These are phyloP conservation scores for Nomada flava DNA, from an alignment of 2,888 invertebrate species.

Conservation along the genomic window DNA sequence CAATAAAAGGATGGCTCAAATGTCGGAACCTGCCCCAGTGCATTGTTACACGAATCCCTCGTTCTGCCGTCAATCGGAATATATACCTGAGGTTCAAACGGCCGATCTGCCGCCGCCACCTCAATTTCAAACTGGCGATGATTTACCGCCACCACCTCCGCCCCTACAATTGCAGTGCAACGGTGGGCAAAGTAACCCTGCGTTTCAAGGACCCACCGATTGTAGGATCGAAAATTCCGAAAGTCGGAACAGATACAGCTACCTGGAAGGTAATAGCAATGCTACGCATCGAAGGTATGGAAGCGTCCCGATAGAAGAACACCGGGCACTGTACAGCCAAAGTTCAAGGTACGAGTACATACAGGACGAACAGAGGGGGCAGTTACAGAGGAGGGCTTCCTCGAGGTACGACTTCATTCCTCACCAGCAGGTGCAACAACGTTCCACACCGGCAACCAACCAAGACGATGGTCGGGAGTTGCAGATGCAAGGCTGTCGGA, in stretches of 20 bases:
- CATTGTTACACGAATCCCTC: slow-evolving; percentile 92
- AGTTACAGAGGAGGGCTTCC: slow-evolving; percentile 71
- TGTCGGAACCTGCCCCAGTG: slow-evolving; percentile 70
- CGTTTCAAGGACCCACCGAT: slow-evolving; percentile 72
- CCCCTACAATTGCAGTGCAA: slow-evolving; percentile 72
- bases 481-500: slow-evolving; percentile 70
- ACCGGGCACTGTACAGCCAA: slow-evolving; percentile 61
- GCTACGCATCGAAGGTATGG: slow-evolving; percentile 70
- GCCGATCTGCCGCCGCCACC: slow-evolving; percentile 84
- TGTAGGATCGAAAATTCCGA: slow-evolving; percentile 13
- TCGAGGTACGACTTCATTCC: slow-evolving; percentile 77
- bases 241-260: slow-evolving; percentile 74
- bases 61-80: slow-evolving; percentile 92
- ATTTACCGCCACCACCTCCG: slow-evolving; percentile 78
- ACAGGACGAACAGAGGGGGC: slow-evolving; percentile 69
- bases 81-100: slow-evolving; percentile 82
- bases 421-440: slow-evolving; percentile 75
- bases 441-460: slow-evolving; percentile 74
- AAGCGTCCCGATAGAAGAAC: slow-evolving; percentile 76
- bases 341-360: slow-evolving; percentile 80
- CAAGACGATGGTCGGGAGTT: slow-evolving; percentile 69
- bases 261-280: slow-evolving; percentile 71
- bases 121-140: slow-evolving; percentile 74
- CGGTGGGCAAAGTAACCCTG: slow-evolving; percentile 78
- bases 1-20: slow-evolving; percentile 56